Evolutionary conservation across 2,113 vertebrate genomes (phyloP), one percentile per base, ranked within the genome.

Genomic region (Dicerorhinus sumatrensis): DNA sequence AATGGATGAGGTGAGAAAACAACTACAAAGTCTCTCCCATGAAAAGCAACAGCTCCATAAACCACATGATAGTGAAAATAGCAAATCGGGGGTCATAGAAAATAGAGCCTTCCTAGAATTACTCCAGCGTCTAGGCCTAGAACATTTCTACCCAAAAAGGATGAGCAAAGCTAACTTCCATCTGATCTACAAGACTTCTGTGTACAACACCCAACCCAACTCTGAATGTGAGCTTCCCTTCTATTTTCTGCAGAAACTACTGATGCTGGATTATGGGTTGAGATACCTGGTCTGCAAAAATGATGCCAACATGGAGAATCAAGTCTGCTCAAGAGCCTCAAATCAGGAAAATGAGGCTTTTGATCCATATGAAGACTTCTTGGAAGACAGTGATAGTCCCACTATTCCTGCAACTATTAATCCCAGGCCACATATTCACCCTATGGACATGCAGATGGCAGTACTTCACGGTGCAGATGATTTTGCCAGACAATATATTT

Each of bases 381-480:
- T 39, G 12, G 85, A 97, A 91, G 54, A 84, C 2, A 89, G 1
- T 2, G 65, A 48, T 0, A 3, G 0, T 42, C 4, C 3, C 27
- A 48, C 72, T 17, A 27, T 14, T 23, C 36, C 82, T 72, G 36
- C 29, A 65, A 16, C 36, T 65, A 39, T 58, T 29, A 42, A n/a
- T 29, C 29, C 63, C 39, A 70, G 76, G 5, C 23, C 70, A 62
- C 81, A 75, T 10, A 79, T 99, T 62, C 98, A 99, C 94, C 98
- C 98, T 31, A 98, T 99, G 98, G 99, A 99, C 80, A 94, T 99
- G 83, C 99, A 99, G 86, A 99, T 99, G 98, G 98, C 98, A 88
- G 97, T 99, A 87, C 99, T 98, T 96, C 98, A 98, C 91, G 98
- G 98, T 92, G 98, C 98, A 95, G 99, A 99, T 97, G 83, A 94